Base-by-base conservation (phyloP, 2,113 vertebrate genomes). In the Hucho hucho region DNA sequence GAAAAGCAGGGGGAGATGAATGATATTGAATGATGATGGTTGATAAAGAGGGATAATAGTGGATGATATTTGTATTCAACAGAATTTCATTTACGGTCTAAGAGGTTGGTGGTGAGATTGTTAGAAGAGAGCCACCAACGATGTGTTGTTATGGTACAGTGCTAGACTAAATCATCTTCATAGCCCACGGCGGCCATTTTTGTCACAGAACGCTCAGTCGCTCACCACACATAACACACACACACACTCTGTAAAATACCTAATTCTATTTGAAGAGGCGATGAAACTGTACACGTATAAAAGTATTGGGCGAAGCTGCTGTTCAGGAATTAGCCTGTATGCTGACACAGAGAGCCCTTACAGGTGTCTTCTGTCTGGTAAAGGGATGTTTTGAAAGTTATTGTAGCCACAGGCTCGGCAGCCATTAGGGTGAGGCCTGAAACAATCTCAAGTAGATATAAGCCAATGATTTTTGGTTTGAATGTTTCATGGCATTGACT, bases 31-130 rank as follows among this genome's bases (percentile, higher is more conserved):
- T 53, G 4, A 14, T 53, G 16, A 53, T 53, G 49, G 49, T 18
- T 76, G 79, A 72, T 84, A 86, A 89, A 87, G 81, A 86, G 77
- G 88, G 87, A 87, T 85, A 85, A 89, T 79, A 69, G 73, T 58
- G 70, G 79, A 75, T 82, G 20, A 84, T 82, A 18, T 53, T 53
- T 53, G 83, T 83, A 82, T 82, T 78, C 76, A 86, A 87, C 87
- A 68, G 28, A 81, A 86, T 86, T 89, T 86, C 61, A 80, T 75
- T 72, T 70, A 77, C 81, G 63, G 80, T 77, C 79, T 78, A 81
- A 87, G 83, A 86, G 83, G 84, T 86, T 77, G 82, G 81, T 81
- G 72, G 22, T 71, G 77, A 26, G 73, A 74, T 59, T 43, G 12
- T 66, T 75, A 64, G 74, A 70, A 68, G 1, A 69, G 76, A 79